Evolutionary conservation across 1,140 invertebrate genomes (phyloP).

Genomic region (Lordiphosa collinella): DNA sequence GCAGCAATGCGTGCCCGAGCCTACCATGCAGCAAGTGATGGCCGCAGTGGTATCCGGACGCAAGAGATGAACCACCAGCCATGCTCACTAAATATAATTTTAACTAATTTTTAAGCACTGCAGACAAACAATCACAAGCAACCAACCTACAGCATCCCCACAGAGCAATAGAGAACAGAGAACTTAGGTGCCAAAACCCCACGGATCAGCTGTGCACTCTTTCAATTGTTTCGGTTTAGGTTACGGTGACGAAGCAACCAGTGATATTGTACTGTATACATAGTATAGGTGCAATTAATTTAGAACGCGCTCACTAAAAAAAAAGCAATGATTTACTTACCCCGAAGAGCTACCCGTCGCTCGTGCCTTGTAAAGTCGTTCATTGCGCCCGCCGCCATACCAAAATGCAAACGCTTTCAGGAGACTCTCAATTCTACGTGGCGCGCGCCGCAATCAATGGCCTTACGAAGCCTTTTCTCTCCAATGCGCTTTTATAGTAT

Average conservation of each 20-base stretch:
- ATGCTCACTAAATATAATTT: conserved; percentile 79
- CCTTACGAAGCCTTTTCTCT: conserved; percentile 73
- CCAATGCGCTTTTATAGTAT: conserved; percentile 74
- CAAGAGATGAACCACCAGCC: conserved; percentile 83
- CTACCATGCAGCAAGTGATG: conserved; percentile 93
- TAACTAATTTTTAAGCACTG: conserved; percentile 77
- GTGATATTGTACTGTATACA: conserved; percentile 80
- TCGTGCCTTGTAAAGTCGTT: conserved; percentile 72
- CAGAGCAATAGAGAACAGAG: conserved; percentile 37
- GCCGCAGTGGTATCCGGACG: conserved; percentile 86
- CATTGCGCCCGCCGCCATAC: conserved; percentile 47
- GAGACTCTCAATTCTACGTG: conserved; percentile 56
- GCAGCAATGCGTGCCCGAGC: conserved; percentile 90
- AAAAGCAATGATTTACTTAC: conserved; percentile 27
- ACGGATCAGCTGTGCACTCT: conserved; percentile 38
- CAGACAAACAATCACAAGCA: conserved; percentile 69
- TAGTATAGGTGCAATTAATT: conserved; percentile 80
- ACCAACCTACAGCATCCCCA: conserved; percentile 31
- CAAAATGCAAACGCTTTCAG: conserved; percentile 51
- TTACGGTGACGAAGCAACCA: conserved; percentile 79
- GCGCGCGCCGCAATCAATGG: conserved; percentile 59
- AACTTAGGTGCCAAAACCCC: conserved; percentile 54
- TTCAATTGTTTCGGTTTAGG: conserved; percentile 75
- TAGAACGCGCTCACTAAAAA: conserved; percentile 77
- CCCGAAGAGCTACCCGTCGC: conserved; percentile 29